These are phyloP conservation scores for Mustela nigripes DNA, from an alignment of 2,113 vertebrate genomes.

Conservation along the genomic window DNA sequence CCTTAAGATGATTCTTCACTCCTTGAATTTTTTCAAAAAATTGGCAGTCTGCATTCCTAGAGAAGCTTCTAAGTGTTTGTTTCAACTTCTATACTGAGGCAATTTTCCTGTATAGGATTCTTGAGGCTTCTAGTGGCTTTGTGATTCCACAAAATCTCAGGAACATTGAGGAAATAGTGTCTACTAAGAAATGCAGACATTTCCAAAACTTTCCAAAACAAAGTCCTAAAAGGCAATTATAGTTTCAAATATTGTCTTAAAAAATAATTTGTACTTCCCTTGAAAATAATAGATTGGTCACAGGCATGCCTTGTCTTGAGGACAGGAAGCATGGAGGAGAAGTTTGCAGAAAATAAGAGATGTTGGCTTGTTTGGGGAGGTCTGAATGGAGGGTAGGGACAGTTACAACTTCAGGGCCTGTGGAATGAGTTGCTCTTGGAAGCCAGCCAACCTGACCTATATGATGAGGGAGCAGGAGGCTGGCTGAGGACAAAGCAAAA, in stretches of 20 bases:
- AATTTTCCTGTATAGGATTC: neutral
- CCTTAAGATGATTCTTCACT: constrained; percentile 38
- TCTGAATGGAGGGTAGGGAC: neutral
- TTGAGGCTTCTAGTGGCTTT: neutral
- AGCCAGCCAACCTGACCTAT: neutral
- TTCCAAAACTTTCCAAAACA: constrained; percentile 27
- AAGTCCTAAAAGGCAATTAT: neutral
- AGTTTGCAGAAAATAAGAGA: neutral
- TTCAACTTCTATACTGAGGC: neutral
- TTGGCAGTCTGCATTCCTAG: neutral
- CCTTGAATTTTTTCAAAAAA: neutral
- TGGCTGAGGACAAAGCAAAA: too few relatives aligned
- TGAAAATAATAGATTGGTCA: neutral
- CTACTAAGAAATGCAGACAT: neutral
- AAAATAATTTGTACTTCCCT: neutral
- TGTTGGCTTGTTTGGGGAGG: neutral
- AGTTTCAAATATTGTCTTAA: constrained; percentile 5
- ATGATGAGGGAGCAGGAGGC: too few relatives aligned
- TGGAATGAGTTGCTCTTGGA: neutral
- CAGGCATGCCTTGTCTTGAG: neutral
- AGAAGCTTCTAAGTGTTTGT: constrained; percentile 29
- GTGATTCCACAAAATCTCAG: neutral
- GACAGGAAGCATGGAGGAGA: neutral
- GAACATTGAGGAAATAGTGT: neutral
- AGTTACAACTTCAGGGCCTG: neutral